A percentile compares a stretch with the other conserved stretches of the same genome.
phyloP scores from a whole-genome alignment of 2,113 vertebrate species.

The Phylloscopus trochilus region DNA sequence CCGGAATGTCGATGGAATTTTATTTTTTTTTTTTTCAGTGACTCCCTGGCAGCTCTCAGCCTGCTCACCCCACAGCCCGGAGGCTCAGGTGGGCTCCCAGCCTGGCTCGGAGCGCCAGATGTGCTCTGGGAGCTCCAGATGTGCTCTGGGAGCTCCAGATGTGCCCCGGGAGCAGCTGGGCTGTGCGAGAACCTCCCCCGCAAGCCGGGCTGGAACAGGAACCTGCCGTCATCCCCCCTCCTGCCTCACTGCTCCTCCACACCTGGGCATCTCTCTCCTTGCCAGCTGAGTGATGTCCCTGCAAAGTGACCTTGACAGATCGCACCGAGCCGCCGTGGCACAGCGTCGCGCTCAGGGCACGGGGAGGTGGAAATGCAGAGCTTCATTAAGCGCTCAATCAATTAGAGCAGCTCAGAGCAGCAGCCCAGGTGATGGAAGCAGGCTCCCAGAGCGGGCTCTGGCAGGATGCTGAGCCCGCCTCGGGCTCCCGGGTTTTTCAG shows the following conservation, averaged over 20 bases:
- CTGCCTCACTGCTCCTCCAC: accelerated
- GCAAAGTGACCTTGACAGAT: neutral
- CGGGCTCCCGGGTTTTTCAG: neutral
- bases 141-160: neutral
- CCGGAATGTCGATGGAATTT: neutral
- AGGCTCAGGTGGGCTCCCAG: neutral
- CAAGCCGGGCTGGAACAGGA: neutral
- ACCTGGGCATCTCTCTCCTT: neutral
- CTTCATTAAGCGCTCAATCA: neutral
- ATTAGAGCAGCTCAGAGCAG: neutral
- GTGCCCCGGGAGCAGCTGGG: neutral
- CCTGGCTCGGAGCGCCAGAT: neutral
- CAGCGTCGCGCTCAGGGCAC: neutral
- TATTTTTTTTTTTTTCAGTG: neutral
- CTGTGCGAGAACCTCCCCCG: neutral
- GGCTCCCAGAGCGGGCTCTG: neutral
- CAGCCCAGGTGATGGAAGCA: neutral
- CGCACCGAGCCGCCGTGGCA: no score
- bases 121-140: neutral
- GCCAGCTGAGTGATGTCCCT: neutral
- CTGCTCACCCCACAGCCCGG: neutral
- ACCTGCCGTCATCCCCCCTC: neutral
- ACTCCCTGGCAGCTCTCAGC: neutral
- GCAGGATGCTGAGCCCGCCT: neutral
- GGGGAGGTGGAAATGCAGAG: neutral